Percentiles rank a stretch among this genome's conserved stretches.
phyloP scores from a whole-genome alignment of 2,113 vertebrate species.

The Capreolus pygargus region DNA sequence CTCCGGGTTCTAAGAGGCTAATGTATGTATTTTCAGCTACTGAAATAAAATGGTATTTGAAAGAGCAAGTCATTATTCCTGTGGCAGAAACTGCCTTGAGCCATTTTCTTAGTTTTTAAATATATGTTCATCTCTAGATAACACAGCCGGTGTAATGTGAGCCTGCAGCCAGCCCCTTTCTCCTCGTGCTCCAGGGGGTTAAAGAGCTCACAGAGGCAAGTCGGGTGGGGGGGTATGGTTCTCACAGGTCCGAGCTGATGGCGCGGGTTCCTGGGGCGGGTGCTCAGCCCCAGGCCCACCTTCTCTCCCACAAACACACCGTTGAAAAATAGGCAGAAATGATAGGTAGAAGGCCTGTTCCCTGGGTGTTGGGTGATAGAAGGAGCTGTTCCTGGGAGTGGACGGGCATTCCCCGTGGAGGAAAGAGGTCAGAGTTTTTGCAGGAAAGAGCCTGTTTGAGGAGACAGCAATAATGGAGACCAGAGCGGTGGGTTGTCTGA shows the following conservation, averaged over 20 bases:
- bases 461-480: neutral
- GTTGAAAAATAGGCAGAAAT: neutral
- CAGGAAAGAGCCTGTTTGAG: neutral
- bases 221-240: neutral
- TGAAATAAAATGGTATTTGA: constrained; percentile 33
- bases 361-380: neutral
- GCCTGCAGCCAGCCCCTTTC: neutral
- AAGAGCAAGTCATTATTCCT: constrained; percentile 8
- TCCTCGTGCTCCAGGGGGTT: neutral
- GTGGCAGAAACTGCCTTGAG: constrained; percentile 22
- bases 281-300: neutral
- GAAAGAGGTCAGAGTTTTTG: neutral
- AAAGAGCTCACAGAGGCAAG: neutral
- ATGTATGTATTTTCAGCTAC: neutral
- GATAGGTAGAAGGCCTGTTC: neutral
- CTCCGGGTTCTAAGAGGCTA: neutral
- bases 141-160: constrained; percentile 18
- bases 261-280: rapidly evolving
- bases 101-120: constrained; percentile 35
- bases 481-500: neutral
- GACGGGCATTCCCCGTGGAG: neutral
- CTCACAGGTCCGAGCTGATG: neutral
- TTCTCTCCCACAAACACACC: rapidly evolving
- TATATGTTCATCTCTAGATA: constrained; percentile 29
- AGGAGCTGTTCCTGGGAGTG: neutral